phyloP scores from a whole-genome alignment of 1,140 invertebrate species.

The Dreissena polymorpha region DNA sequence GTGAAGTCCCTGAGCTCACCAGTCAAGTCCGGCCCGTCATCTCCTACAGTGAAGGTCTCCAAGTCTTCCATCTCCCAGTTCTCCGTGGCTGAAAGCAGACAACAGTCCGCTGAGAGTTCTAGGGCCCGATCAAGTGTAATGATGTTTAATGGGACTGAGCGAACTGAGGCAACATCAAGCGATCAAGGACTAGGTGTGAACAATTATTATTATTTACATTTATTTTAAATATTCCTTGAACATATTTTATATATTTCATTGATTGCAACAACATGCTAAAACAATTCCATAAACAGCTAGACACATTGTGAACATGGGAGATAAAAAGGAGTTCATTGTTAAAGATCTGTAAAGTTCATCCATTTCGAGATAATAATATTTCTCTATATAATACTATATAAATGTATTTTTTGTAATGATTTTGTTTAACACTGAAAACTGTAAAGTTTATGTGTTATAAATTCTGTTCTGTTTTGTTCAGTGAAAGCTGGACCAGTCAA shows the following conservation, averaged over 20 bases:
- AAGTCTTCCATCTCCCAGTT: conserved; percentile 19
- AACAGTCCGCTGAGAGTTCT: conserved; percentile 3
- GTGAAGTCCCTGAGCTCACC: not conserved
- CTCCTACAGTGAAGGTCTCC: conserved; percentile 43
- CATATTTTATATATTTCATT: too few species aligned
- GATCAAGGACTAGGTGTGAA: not conserved
- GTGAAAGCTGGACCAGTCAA: not conserved
- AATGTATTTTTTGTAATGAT: too few species aligned
- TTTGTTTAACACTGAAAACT: too few species aligned
- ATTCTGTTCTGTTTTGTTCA: conserved; percentile 2
- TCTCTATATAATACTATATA: too few species aligned
- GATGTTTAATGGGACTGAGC: not conserved
- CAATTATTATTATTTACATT: not conserved
- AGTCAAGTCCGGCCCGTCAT: conserved; percentile 10
- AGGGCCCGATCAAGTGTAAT: not conserved
- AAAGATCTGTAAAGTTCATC: too few species aligned
- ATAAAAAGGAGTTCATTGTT: too few species aligned
- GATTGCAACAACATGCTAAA: too few species aligned
- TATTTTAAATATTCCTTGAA: too few species aligned
- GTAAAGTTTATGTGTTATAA: too few species aligned
- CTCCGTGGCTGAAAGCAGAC: not conserved
- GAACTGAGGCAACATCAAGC: not conserved
- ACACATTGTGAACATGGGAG: too few species aligned
- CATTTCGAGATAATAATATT: too few species aligned
- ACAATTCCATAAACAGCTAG: too few species aligned